Base-by-base conservation (phyloP, 2,888 invertebrate species). In the Desoria tigrina region DNA sequence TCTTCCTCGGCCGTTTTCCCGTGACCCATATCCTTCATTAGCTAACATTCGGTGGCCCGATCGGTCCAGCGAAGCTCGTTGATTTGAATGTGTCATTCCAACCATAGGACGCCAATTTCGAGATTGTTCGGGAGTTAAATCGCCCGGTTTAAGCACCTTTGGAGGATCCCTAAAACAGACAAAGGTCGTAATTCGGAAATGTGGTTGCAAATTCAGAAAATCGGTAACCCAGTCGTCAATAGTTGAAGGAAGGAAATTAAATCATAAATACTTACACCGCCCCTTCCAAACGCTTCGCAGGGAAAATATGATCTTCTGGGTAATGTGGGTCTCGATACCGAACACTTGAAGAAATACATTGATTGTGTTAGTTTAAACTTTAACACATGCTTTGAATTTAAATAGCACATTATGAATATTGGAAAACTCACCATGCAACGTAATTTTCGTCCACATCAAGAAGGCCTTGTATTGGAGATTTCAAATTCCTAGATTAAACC, bases 261-360 rank as follows among this genome's bases (percentile, higher is more conserved):
- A 32, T 32, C 4, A 7, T 32, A n/a, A n/a, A n/a, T 53, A 71
- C 80, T 78, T 78, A 81, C 82, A 77, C 77, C 51, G 84, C 85
- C 23, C 81, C 81, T 16, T 78, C 75, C 27, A 85, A 83, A 62
- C 87, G 82, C 23, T 82, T 83, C 45, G 95, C 88, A n/a, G 88
- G 88, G 81, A 92, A 95, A 49, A 91, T 83, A 80, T 86, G 90
- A 77, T 86, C 88, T 2, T 83, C 84, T 0, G 85, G 82, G 81
- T 88, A 95, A 76, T 84, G 83, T 0, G 94, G 94, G 83, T 96
- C 94, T 63, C 86, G 81, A 82, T 83, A 96, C 62, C 87, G 83
- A 2, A 90, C 86, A 79, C 90, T 81, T 6, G 3, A 51, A 51
- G 3, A 51, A 51, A 51, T 7, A 24, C 51, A 26, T 45, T 6